phyloP scores from a whole-genome alignment of 2,888 invertebrate genomes.

The Leptodirus hochenwartii region DNA sequence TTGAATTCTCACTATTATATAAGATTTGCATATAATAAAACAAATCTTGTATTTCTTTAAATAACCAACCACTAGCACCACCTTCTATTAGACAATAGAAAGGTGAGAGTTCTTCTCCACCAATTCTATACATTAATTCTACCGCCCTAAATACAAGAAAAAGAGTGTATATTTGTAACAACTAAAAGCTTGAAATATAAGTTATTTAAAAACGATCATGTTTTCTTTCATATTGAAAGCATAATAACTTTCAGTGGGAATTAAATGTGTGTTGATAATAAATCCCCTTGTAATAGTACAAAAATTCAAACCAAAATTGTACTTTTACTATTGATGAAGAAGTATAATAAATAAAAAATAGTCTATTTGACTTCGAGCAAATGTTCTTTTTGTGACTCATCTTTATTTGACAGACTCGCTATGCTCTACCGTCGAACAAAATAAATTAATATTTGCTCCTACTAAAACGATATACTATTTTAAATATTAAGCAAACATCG shows the following conservation, averaged over 20 bases:
- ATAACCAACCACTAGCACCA: slow-evolving; percentile 50
- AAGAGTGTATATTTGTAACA: slow-evolving; percentile 1
- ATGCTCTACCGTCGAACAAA: too few relatives aligned
- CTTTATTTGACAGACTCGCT: too few relatives aligned
- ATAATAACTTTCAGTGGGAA: not conserved
- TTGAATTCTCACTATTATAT: slow-evolving; percentile 49
- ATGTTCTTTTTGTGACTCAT: too few relatives aligned
- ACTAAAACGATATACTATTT: too few relatives aligned
- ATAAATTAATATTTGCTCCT: too few relatives aligned
- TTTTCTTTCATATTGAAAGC: not conserved
- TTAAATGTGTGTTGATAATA: not conserved
- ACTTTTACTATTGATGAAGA: too few relatives aligned
- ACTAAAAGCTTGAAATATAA: slow-evolving; percentile 2
- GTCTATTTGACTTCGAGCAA: too few relatives aligned
- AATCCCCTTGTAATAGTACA: too few relatives aligned
- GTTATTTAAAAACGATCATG: not conserved
- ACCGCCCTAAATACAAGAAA: slow-evolving; percentile 26
- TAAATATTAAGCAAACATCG: not conserved
- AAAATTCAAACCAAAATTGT: too few relatives aligned
- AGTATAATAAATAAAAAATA: too few relatives aligned
- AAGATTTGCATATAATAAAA: slow-evolving; percentile 63
- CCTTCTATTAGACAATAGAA: slow-evolving; percentile 54
- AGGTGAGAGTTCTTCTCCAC: slow-evolving; percentile 41
- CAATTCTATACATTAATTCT: slow-evolving; percentile 30
- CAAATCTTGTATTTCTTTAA: slow-evolving; percentile 50